Percentiles rank a stretch among this genome's conserved stretches.
Conservation (phyloP, 1,140 invertebrate species). For the Chymomyza costata region DNA sequence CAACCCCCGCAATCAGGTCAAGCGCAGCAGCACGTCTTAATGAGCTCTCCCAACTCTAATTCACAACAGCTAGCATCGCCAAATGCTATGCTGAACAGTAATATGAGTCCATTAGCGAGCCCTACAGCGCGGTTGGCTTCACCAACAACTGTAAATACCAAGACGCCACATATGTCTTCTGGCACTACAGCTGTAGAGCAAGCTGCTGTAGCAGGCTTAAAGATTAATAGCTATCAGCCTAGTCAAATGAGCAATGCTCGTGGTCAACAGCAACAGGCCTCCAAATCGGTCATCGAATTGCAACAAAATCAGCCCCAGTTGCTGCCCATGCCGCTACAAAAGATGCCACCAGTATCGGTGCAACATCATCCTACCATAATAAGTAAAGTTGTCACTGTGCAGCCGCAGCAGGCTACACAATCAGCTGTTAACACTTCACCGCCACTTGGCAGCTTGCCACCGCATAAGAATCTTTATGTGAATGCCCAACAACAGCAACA, state of each 20-base stretch:
- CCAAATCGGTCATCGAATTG: slow-evolving; percentile 52
- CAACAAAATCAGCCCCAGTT: slow-evolving; percentile 47
- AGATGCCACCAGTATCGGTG: slow-evolving; percentile 56
- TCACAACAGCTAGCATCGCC: neutral
- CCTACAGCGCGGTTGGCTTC: slow-evolving; percentile 43
- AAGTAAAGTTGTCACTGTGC: slow-evolving; percentile 66
- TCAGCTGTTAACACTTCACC: slow-evolving; percentile 48
- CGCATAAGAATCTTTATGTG: slow-evolving; percentile 47
- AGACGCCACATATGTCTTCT: neutral
- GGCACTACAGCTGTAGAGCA: too few species aligned
- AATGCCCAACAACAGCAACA: slow-evolving; percentile 45
- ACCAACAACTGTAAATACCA: slow-evolving; percentile 22
- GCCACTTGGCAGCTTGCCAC: slow-evolving; percentile 50
- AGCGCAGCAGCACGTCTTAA: too few species aligned
- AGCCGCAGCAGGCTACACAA: slow-evolving; percentile 64
- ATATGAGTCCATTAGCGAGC: slow-evolving; percentile 52
- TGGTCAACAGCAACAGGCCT: slow-evolving; percentile 36
- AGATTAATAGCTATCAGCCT: neutral
- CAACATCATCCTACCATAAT: slow-evolving; percentile 67
- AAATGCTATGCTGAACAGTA: slow-evolving; percentile 15
- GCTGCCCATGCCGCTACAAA: slow-evolving; percentile 53
- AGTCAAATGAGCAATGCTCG: neutral
- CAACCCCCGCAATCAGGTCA: slow-evolving; percentile 32
- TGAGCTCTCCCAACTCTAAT: slow-evolving; percentile 35
- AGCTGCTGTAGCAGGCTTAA: neutral